These are phyloP conservation scores for Pseudorectes ferrugineus DNA, from an alignment of 2,113 vertebrate genomes.

Conservation along the genomic window DNA sequence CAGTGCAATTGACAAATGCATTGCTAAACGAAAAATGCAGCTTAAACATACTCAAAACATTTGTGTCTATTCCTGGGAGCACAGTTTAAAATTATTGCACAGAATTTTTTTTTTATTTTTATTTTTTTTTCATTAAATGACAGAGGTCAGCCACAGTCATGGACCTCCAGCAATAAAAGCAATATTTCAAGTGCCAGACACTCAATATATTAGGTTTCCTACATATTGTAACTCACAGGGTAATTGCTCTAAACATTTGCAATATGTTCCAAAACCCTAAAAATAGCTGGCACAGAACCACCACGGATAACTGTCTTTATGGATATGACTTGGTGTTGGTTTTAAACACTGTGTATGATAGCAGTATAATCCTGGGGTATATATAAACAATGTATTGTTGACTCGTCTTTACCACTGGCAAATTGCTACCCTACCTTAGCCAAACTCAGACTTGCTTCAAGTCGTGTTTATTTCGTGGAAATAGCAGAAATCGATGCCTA, in stretches of 20 bases:
- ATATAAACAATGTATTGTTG: slow-evolving; percentile 34
- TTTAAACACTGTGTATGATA: slow-evolving; percentile 54
- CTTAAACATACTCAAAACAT: slow-evolving; percentile 79
- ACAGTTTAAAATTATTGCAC: slow-evolving; percentile 85
- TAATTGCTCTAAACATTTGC: slow-evolving; percentile 64
- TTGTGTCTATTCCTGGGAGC: slow-evolving; percentile 85
- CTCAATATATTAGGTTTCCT: slow-evolving; percentile 73
- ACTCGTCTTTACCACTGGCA: slow-evolving; percentile 68
- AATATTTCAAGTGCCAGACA: slow-evolving; percentile 79
- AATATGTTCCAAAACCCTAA: slow-evolving; percentile 65
- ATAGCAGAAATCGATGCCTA: slow-evolving; percentile 65
- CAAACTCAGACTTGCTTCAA: slow-evolving; percentile 77
- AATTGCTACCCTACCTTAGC: slow-evolving; percentile 72
- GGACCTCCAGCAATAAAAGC: slow-evolving; percentile 76
- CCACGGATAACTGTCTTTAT: slow-evolving; percentile 56
- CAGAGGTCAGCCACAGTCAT: slow-evolving; percentile 75
- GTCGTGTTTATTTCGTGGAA: slow-evolving; percentile 59
- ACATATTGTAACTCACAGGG: slow-evolving; percentile 66
- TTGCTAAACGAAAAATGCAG: slow-evolving; percentile 77
- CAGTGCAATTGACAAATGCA: slow-evolving; percentile 82
- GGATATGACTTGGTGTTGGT: slow-evolving; percentile 57
- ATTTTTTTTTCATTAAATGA: slow-evolving; percentile 72
- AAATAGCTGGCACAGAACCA: slow-evolving; percentile 70
- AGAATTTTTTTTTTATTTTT: slow-evolving; percentile 72
- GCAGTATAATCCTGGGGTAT: slow-evolving; percentile 55